Base-by-base conservation (phyloP, 2,113 vertebrate species). In the Phrynosoma blainvillii region DNA sequence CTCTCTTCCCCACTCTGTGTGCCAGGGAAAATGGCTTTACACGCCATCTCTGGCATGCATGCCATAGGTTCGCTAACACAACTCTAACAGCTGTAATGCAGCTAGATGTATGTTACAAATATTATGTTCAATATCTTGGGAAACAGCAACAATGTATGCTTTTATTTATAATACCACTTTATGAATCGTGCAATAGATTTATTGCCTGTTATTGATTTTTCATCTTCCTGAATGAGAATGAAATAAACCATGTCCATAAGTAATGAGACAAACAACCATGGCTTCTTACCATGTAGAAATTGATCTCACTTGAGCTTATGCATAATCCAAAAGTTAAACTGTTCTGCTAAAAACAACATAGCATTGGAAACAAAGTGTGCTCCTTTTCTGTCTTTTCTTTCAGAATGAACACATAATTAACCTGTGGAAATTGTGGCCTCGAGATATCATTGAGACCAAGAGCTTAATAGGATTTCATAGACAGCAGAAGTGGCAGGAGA, bases 391-490 rank as follows among this genome's bases (percentile, higher is more conserved):
- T 79, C 32, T 36, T n/a, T 75, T 82, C 62, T 84, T 82, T 82
- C 68, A 74, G 56, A 56, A 42, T 2, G 81, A 83, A 87, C 36
- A 54, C 47, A 40, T 85, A 89, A 89, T 86, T 89, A 86, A 86
- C 79, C 84, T 82, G 84, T 70, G 62, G 18, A 76, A 86, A 76
- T 42, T 56, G 32, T 77, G 79, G 79, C 62, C 84, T 82, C 84
- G 25, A 71, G 84, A 59, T 86, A 89, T 82, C 73, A 86, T 16
- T 78, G 79, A 56, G 79, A 86, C 84, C 32, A 86, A 85, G 84
- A n/a, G 71, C 84, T 85, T 85, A 79, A 85, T 81, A 75, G n/a
- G 77, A 85, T 77, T 86, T 76, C 7, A 56, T 81, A 85, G 84
- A 85, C 62, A 82, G 84, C 32, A 82, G 71, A 59, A 68, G 56